Evolutionary conservation across 2,113 vertebrate genomes (phyloP).

Genomic region (Aldabrachelys gigantea): DNA sequence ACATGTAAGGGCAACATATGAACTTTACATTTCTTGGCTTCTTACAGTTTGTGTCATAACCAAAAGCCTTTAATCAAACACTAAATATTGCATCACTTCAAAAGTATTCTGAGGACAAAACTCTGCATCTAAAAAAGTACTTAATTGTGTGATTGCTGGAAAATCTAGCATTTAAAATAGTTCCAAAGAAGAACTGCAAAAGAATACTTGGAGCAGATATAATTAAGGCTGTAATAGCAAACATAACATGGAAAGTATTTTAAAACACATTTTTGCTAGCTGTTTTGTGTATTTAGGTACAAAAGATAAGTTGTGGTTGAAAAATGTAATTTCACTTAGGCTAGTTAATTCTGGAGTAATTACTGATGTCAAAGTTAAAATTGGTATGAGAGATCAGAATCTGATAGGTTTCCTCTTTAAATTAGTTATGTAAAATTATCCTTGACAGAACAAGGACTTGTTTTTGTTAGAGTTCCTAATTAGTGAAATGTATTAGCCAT

Average conservation of each 20-base stretch:
- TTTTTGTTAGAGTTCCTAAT: rapidly evolving
- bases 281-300: not conserved
- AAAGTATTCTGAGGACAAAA: not conserved
- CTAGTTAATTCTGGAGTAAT: not conserved
- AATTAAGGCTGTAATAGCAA: not conserved
- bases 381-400: not conserved
- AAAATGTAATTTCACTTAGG: not conserved
- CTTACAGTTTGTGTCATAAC: not conserved
- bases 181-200: not conserved
- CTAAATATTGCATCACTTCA: not conserved
- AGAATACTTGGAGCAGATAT: not conserved
- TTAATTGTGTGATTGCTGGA: not conserved
- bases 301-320: not conserved
- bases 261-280: not conserved
- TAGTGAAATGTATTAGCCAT: not conserved
- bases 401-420: not conserved
- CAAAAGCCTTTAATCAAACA: slow-evolving; percentile 17
- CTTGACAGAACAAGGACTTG: not conserved
- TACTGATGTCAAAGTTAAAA: not conserved
- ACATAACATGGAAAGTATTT: not conserved
- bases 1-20: rapidly evolving
- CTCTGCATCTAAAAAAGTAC: not conserved
- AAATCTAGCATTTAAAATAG: not conserved
- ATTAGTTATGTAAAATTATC: not conserved
- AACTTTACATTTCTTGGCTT: not conserved